Evolutionary conservation across 2,797 vertebrate species (phyloP).

Genomic region (Sebastes vulpes): DNA sequence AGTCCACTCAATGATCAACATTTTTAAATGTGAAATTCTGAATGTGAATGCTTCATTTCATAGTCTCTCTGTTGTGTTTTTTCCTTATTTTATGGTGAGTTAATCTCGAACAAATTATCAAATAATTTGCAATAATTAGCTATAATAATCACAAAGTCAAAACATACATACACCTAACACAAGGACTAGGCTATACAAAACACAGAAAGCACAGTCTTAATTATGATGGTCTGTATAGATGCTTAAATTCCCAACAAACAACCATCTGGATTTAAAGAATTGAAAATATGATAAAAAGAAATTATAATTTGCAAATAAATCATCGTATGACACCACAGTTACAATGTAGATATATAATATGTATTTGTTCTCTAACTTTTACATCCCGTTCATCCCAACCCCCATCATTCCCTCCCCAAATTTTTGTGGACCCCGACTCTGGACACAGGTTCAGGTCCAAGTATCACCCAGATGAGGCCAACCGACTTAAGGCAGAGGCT

Average conservation of each 20-base stretch:
- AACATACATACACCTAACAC: conserved; percentile 39
- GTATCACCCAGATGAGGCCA: conserved; percentile 94
- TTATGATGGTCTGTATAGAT: conserved; percentile 15
- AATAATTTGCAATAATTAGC: conserved; percentile 28
- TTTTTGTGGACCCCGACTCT: conserved; percentile 53
- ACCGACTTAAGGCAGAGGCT: conserved; percentile 88
- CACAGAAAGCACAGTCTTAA: conserved; percentile 15
- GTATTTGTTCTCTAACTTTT: conserved; percentile 65
- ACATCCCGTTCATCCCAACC: conserved; percentile 61
- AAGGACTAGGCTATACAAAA: conserved; percentile 9
- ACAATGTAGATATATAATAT: conserved; percentile 16
- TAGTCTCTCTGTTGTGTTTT: conserved; percentile 61
- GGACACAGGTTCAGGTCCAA: conserved; percentile 92
- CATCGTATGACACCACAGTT: background rate
- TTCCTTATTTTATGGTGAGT: conserved; percentile 64
- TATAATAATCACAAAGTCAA: conserved; percentile 31
- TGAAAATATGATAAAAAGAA: conserved; percentile 9
- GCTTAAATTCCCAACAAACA: conserved; percentile 9
- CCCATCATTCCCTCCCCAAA: conserved; percentile 55
- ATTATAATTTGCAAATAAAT: background rate
- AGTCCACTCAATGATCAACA: conserved; percentile 83
- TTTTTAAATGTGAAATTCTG: conserved; percentile 68
- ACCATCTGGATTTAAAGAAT: background rate
- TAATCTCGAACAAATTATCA: conserved; percentile 35
- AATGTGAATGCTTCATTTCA: conserved; percentile 76